phyloP scores from a whole-genome alignment of 35 echinoderm and acorn worm species.

The Nesometra sesokonis region DNA sequence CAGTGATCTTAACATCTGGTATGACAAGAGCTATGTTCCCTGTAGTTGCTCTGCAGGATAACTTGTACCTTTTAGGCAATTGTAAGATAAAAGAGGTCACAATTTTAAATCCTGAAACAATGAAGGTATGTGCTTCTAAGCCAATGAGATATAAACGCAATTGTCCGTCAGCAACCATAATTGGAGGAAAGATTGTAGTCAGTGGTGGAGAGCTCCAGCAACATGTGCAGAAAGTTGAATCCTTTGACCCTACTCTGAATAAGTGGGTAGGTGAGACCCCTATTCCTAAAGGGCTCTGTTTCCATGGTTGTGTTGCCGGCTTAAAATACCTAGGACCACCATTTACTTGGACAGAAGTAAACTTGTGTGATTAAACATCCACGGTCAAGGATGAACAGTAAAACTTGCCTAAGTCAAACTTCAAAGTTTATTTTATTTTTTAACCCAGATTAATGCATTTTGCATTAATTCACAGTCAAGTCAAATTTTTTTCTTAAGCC shows the following conservation, averaged over 20 bases:
- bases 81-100: constrained; percentile 60
- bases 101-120: constrained; percentile 39
- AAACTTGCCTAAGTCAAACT: no score
- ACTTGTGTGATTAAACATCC: no score
- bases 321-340: constrained; percentile 62
- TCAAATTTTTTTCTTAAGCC: no score
- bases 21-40: constrained; percentile 57
- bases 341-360: neutral
- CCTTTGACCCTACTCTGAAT: constrained; percentile 33
- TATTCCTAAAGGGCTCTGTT: constrained; percentile 59
- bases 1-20: constrained; percentile 29
- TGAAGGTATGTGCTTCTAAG: constrained; percentile 8
- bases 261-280: constrained; percentile 27
- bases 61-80: constrained; percentile 41
- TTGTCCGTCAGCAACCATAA: constrained; percentile 42
- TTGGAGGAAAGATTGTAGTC: constrained; percentile 48
- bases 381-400: no score
- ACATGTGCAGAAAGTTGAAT: constrained; percentile 42
- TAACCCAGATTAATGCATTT: no score
- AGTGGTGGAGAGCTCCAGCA: constrained; percentile 58
- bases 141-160: constrained; percentile 66
- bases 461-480: no score
- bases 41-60: constrained; percentile 15
- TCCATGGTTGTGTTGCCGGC: constrained; percentile 55
- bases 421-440: no score